These are phyloP conservation scores for Bergia sp. DNA, from an alignment of 92 coral and sea anemone genomes.

Conservation along the genomic window DNA sequence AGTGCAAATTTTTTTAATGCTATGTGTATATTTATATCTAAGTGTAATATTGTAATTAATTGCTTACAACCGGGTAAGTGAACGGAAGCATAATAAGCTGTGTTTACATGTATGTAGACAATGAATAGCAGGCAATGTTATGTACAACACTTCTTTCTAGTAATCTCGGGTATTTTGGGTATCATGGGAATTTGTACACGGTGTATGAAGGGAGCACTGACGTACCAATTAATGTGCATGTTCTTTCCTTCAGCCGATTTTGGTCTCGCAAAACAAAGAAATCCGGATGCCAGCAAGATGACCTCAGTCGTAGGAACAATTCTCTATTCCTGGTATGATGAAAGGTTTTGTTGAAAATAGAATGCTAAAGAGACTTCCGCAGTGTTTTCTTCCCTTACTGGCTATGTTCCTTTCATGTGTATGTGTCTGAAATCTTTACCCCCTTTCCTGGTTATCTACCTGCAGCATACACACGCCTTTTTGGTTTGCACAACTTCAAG, in stretches of 20 bases:
- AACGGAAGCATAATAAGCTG: too few relatives aligned
- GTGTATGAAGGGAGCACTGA: background rate
- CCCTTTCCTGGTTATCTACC: too few relatives aligned
- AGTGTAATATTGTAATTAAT: too few relatives aligned
- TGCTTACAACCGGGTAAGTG: background rate
- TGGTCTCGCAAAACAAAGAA: slow-evolving; percentile 97
- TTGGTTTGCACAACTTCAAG: too few relatives aligned
- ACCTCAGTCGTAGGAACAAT: slow-evolving; percentile 98
- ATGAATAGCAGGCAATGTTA: too few relatives aligned
- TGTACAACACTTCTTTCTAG: too few relatives aligned
- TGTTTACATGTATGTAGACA: too few relatives aligned
- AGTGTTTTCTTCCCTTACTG: background rate
- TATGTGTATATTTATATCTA: background rate
- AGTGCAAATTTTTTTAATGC: too few relatives aligned
- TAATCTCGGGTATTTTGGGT: background rate
- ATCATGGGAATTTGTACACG: background rate
- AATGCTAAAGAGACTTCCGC: background rate
- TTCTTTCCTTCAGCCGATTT: slow-evolving; percentile 79
- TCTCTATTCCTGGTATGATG: slow-evolving; percentile 87
- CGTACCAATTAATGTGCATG: background rate
- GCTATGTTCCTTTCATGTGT: too few relatives aligned
- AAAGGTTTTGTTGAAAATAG: background rate
- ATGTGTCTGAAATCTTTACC: too few relatives aligned
- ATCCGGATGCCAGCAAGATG: slow-evolving; percentile 98
- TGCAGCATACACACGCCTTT: too few relatives aligned